These are phyloP conservation scores for Coelinius sp. DNA, from an alignment of 2,888 invertebrate genomes.

Conservation along the genomic window DNA sequence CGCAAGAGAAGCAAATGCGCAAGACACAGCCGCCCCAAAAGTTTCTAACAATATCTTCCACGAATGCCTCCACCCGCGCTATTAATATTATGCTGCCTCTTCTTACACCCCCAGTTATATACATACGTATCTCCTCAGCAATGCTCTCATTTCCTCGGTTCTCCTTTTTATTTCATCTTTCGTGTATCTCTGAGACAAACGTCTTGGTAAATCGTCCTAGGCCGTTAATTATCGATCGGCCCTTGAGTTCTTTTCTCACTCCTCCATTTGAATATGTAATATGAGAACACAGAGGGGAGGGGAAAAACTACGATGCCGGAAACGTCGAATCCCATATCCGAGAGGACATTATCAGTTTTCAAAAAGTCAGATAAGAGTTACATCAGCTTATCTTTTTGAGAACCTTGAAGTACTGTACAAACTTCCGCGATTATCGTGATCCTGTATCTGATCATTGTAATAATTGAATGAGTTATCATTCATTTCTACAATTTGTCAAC, in stretches of 20 bases:
- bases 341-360: neutral
- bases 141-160: conserved; percentile 23
- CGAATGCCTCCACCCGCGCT: conserved; percentile 65
- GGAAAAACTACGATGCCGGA: neutral
- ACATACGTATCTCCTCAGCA: conserved; percentile 1
- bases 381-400: neutral
- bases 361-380: conserved; percentile 6
- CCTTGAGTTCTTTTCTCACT: neutral
- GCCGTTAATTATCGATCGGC: conserved; percentile 26
- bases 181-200: conserved; percentile 17
- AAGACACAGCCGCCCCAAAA: conserved; percentile 55
- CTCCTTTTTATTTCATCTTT: neutral
- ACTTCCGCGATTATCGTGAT: neutral
- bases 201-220: neutral
- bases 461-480: neutral
- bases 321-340: neutral
- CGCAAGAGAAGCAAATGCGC: conserved; percentile 41
- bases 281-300: neutral
- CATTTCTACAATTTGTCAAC: neutral
- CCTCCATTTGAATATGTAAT: neutral
- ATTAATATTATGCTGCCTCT: conserved; percentile 61
- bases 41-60: conserved; percentile 68
- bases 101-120: conserved; percentile 37
- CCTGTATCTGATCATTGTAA: neutral
- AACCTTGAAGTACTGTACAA: neutral